A percentile compares a stretch with the other conserved stretches of the same genome.
phyloP scores from a whole-genome alignment of 2,113 vertebrate species.

The Fukomys damarensis region DNA sequence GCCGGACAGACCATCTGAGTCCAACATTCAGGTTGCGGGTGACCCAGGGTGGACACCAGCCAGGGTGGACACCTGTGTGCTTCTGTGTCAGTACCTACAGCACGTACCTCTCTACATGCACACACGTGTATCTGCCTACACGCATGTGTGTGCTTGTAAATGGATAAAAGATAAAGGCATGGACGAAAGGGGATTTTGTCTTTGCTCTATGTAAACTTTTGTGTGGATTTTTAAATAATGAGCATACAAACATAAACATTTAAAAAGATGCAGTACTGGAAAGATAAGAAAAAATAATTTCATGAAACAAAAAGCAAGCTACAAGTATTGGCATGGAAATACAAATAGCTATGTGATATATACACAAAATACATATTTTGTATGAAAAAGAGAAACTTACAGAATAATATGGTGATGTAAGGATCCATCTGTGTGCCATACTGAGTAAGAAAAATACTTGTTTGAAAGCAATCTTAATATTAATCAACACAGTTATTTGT shows the following conservation, averaged over 20 bases:
- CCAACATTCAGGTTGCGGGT: neutral
- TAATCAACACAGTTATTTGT: neutral
- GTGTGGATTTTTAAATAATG: slow-evolving; percentile 5
- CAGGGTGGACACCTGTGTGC: neutral
- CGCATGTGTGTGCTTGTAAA: neutral
- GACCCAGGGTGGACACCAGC: neutral
- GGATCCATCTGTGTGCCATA: neutral
- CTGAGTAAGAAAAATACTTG: neutral
- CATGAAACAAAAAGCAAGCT: neutral
- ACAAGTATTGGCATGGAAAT: neutral
- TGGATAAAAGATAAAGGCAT: neutral
- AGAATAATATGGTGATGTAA: neutral
- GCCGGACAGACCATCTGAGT: neutral
- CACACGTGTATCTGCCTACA: neutral
- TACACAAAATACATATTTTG: neutral
- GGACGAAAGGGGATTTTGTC: neutral
- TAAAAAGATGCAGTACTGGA: slow-evolving; percentile 1
- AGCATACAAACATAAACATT: neutral
- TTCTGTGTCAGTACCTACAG: neutral
- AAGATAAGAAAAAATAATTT: neutral
- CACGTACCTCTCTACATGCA: neutral
- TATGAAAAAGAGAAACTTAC: slow-evolving; percentile 23
- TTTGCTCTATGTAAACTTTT: neutral
- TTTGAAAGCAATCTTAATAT: neutral
- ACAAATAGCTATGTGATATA: neutral